Evolutionary conservation across 2,113 vertebrate species (phyloP).

Genomic region (Lampris megalopsis): DNA sequence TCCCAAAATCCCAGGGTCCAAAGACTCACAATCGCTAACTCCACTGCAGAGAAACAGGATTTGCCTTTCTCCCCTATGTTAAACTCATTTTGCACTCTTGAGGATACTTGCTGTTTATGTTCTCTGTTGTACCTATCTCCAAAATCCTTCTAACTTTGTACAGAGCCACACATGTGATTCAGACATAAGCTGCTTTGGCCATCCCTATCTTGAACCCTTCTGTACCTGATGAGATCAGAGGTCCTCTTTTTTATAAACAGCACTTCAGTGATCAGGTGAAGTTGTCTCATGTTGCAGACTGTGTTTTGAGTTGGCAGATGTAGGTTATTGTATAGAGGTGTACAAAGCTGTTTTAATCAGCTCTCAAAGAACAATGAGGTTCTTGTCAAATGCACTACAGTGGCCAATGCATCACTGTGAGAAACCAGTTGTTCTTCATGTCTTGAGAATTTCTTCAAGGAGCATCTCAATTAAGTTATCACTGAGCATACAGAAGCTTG

Average conservation of each 20-base stretch:
- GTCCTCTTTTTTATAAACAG: conserved; percentile 17
- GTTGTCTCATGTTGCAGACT: neutral
- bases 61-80: neutral
- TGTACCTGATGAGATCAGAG: neutral
- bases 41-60: conserved; percentile 21
- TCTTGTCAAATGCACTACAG: too few relatives aligned
- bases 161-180: conserved; percentile 24
- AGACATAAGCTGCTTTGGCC: neutral
- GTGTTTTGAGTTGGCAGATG: too few relatives aligned
- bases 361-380: too few relatives aligned
- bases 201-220: conserved; percentile 30
- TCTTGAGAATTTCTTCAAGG: too few relatives aligned
- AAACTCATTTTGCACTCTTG: neutral
- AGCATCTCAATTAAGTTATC: too few relatives aligned
- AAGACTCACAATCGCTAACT: conserved; percentile 31
- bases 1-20: neutral
- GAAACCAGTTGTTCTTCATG: too few relatives aligned
- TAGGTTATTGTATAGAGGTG: too few relatives aligned
- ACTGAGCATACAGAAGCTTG: too few relatives aligned
- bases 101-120: conserved; percentile 18
- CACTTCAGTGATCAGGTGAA: conserved; percentile 3
- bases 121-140: conserved; percentile 14
- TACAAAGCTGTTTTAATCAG: too few relatives aligned
- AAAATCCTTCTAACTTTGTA: conserved; percentile 10
- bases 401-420: too few relatives aligned